Evolutionary conservation across 2,888 invertebrate species (phyloP).

Genomic region (Hypena proboscidalis): DNA sequence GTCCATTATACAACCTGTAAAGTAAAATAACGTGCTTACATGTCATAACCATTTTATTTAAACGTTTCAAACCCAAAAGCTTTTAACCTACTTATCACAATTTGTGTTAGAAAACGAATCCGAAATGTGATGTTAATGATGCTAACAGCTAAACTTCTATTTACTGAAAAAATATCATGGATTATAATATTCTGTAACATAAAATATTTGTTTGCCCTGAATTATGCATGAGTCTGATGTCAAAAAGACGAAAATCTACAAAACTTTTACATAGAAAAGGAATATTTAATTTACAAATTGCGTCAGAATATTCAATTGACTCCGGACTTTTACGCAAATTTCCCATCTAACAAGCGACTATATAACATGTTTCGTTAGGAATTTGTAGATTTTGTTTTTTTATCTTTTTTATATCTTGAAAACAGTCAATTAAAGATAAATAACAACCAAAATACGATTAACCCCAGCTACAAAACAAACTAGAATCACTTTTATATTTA

Average conservation of each 20-base stretch:
- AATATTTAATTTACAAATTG: conserved; percentile 54
- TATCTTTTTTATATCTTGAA: background rate
- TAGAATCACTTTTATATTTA: conserved; percentile 9
- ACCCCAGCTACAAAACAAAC: too few relatives aligned
- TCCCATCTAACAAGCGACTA: conserved; percentile 36
- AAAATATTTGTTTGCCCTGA: conserved; percentile 32
- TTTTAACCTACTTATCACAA: too few relatives aligned
- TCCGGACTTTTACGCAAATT: conserved; percentile 44
- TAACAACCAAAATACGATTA: too few relatives aligned
- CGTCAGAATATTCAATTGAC: conserved; percentile 52
- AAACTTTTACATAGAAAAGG: conserved; percentile 42
- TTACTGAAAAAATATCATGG: too few relatives aligned
- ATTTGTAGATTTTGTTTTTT: background rate
- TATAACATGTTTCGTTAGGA: conserved; percentile 22
- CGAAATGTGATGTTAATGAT: background rate
- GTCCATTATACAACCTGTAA: conserved; percentile 3
- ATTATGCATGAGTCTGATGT: conserved; percentile 44
- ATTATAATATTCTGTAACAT: background rate
- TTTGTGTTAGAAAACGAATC: background rate
- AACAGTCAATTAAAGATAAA: too few relatives aligned
- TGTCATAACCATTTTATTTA: too few relatives aligned
- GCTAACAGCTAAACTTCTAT: too few relatives aligned
- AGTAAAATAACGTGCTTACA: too few relatives aligned
- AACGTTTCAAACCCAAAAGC: too few relatives aligned
- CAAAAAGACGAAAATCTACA: conserved; percentile 42